A percentile compares a stretch with the other conserved stretches of the same genome.
Conservation (phyloP, 2,797 vertebrate species). For the Chrysolophus pictus region DNA sequence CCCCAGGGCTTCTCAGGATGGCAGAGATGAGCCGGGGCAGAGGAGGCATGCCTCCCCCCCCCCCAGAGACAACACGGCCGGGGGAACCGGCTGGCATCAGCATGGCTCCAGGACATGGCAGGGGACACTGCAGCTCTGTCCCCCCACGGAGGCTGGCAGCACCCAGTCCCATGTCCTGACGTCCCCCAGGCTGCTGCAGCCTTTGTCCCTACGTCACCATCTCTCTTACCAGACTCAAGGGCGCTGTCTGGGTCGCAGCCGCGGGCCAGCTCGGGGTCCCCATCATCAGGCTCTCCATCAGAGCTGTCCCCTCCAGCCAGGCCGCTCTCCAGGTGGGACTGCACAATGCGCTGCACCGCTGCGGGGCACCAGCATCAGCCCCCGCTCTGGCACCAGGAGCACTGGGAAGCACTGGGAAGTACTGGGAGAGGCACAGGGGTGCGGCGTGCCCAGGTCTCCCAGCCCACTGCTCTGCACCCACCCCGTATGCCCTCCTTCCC, state of each 20-base stretch:
- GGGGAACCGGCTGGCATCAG: not conserved
- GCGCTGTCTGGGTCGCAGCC: constrained; percentile 31
- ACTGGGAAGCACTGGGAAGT: not conserved
- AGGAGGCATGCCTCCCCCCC: not conserved
- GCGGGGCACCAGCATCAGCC: not conserved
- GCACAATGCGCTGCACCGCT: constrained; percentile 96
- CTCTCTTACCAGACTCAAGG: constrained; percentile 47
- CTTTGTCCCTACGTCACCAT: not conserved
- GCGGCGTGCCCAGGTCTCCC: fast-evolving
- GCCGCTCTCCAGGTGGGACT: constrained; percentile 92
- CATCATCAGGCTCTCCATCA: constrained; percentile 72
- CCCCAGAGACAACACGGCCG: not conserved
- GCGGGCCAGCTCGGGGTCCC: not conserved
- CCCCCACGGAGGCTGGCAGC: not conserved
- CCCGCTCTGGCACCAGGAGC: not conserved
- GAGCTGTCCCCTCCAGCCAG: constrained; percentile 82
- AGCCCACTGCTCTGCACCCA: not conserved
- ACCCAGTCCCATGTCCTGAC: not conserved
- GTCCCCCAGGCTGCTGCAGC: fast-evolving
- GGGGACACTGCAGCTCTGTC: not conserved
- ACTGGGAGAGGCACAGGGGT: not conserved
- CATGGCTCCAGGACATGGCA: not conserved
- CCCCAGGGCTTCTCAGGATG: constrained; percentile 34
- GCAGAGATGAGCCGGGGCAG: not conserved
- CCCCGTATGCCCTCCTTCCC: not conserved